These are phyloP conservation scores for Lethocerus indicus DNA, from an alignment of 1,140 invertebrate species.

Conservation along the genomic window DNA sequence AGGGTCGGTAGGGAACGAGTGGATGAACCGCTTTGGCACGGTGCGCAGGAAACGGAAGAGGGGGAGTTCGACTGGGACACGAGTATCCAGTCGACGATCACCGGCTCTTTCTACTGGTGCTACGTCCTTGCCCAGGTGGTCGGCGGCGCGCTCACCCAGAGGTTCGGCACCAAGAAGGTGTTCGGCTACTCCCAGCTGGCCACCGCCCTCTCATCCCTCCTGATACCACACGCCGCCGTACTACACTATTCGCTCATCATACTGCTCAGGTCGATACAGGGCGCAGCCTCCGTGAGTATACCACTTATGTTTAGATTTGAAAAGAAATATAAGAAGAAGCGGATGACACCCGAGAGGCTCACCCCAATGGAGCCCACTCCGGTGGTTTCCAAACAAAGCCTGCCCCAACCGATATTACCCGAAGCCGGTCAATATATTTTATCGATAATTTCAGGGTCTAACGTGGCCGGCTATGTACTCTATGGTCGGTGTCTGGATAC, in stretches of 20 bases:
- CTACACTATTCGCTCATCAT: slow-evolving; percentile 41
- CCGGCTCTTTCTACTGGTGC: slow-evolving; percentile 54
- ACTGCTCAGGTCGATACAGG: slow-evolving; percentile 42
- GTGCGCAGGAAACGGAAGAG: no score
- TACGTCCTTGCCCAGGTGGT: slow-evolving; percentile 51
- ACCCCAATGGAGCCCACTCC: neutral
- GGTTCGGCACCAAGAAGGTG: slow-evolving; percentile 59
- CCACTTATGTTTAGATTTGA: slow-evolving; percentile 3
- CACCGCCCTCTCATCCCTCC: slow-evolving; percentile 47
- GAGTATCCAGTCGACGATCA: slow-evolving; percentile 38
- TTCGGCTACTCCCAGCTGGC: slow-evolving; percentile 53
- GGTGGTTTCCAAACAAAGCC: neutral
- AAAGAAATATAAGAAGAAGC: neutral
- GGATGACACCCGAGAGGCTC: neutral
- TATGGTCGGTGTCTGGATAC: slow-evolving; percentile 41
- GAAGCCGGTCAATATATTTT: no score
- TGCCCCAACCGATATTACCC: neutral
- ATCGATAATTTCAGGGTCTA: slow-evolving; percentile 38
- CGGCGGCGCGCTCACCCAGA: slow-evolving; percentile 54
- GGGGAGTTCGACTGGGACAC: slow-evolving; percentile 43
- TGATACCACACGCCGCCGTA: slow-evolving; percentile 41
- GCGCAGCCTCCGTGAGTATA: slow-evolving; percentile 40
- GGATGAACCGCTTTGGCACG: no score
- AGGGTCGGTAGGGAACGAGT: no score
- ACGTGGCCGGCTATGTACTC: slow-evolving; percentile 71